Base-by-base conservation (phyloP, 2,113 vertebrate genomes). In the Oreotrochilus melanogaster region DNA sequence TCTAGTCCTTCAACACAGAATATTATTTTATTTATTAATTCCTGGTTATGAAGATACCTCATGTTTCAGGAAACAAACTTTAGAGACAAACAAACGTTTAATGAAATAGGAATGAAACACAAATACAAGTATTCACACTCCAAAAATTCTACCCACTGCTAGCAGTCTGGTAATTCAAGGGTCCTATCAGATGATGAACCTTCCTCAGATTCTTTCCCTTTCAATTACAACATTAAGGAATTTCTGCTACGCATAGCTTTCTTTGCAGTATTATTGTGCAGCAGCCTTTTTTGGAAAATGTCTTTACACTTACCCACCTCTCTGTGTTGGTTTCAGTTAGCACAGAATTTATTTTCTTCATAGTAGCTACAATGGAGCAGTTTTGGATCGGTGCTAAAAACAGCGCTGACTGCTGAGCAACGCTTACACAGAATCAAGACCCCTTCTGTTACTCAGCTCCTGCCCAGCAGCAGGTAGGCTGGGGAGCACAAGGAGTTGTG, bases 61-160 rank as follows among this genome's bases (percentile, higher is more conserved):
- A 35, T 21, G 11, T 35, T 92, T 61, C 35, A 53, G 28, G 61
- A 65, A 5, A 21, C 0, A 56, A 18, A 48, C 57, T 85, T 56
- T 67, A 67, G 33, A 78, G 24, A 18, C 14, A 64, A 76, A 86
- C 9, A 4, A 78, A 45, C 5, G 5, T 11, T 61, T 6, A 83
- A 4, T 22, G 80, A 67, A 78, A 54, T 0, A 37, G 13, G 37
- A 83, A 4, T 22, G 80, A 67, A 78, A 54, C 0, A 37, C 11
- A 33, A 83, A 57, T 6, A 75, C 9, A 67, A 14, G 31, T 64
- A 75, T 15, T 62, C 48, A 76, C 25, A 86, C 18, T 9, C 33
- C 10, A 33, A 58, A 86, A 54, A 50, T 18, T 89, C 13, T 61
- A 51, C 5, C 39, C 54, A 21, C 75, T 71, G 27, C 61, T 39